phyloP scores from a whole-genome alignment of 2,797 vertebrate species.

The Crypturellus tataupa region DNA sequence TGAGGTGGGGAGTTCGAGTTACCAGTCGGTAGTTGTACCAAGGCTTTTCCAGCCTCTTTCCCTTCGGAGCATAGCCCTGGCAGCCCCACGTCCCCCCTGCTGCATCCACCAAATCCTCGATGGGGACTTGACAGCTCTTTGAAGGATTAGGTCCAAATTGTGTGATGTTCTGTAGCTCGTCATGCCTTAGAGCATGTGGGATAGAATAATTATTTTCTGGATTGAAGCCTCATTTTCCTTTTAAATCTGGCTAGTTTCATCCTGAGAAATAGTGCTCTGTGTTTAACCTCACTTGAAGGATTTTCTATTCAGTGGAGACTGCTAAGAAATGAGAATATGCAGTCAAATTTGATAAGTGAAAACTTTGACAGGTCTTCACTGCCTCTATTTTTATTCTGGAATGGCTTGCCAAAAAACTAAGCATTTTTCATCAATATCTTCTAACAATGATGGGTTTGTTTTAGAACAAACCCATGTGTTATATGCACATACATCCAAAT shows the following conservation, averaged over 20 bases:
- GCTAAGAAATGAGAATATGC: conserved; percentile 35
- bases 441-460: background rate
- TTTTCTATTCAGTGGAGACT: conserved; percentile 23
- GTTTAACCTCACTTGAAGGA: conserved; percentile 34
- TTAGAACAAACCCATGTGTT: background rate
- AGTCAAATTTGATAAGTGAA: conserved; percentile 1
- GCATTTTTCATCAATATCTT: background rate
- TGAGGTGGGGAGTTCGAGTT: background rate
- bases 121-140: background rate
- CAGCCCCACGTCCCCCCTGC: background rate
- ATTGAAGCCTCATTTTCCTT: background rate
- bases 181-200: background rate
- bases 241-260: conserved; percentile 12
- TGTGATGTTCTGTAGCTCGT: background rate
- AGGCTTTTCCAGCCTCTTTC: accelerated
- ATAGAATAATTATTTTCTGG: background rate
- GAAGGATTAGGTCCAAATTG: background rate
- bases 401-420: background rate
- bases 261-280: background rate
- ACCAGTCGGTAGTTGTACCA: accelerated
- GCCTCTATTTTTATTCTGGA: background rate
- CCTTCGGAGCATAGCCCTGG: accelerated
- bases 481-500: background rate
- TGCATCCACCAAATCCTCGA: accelerated
- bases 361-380: background rate